phyloP scores from a whole-genome alignment of 2,888 invertebrate species.

The Parthenolecanium corni region DNA sequence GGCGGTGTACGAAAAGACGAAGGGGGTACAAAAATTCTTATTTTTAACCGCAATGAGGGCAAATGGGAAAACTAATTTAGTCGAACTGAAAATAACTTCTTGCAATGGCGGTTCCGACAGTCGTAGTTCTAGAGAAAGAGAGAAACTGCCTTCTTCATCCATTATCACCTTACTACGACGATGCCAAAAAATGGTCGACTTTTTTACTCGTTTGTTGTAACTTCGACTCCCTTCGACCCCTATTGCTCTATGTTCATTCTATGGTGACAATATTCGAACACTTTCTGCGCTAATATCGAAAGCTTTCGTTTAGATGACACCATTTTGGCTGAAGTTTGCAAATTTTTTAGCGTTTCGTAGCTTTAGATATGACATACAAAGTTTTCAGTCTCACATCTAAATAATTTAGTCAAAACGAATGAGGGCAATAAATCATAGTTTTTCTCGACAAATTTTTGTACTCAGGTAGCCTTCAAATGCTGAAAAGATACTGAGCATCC shows the following conservation, averaged over 20 bases:
- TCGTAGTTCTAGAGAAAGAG: background rate
- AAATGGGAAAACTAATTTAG: constrained; percentile 26
- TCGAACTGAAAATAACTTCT: constrained; percentile 25
- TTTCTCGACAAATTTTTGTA: no score
- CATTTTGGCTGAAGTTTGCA: constrained; percentile 12
- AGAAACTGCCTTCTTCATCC: constrained; percentile 4
- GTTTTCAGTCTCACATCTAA: no score
- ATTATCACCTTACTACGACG: constrained; percentile 22
- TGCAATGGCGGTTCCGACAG: constrained; percentile 24
- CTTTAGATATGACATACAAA: no score
- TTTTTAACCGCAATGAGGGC: constrained; percentile 28
- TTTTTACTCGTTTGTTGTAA: background rate
- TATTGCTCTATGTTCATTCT: background rate
- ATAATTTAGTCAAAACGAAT: no score
- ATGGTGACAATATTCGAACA: constrained; percentile 4
- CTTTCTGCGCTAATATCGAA: no score
- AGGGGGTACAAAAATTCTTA: constrained; percentile 8
- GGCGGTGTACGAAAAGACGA: background rate
- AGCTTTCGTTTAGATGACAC: constrained; percentile 9
- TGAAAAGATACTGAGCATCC: no score
- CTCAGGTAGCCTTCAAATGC: no score
- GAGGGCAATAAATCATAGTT: no score
- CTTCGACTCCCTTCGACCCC: background rate
- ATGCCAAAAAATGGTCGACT: constrained; percentile 9
- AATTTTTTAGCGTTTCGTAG: no score